Conservation (phyloP, 2,888 invertebrate species). For the Myathropa florea region DNA sequence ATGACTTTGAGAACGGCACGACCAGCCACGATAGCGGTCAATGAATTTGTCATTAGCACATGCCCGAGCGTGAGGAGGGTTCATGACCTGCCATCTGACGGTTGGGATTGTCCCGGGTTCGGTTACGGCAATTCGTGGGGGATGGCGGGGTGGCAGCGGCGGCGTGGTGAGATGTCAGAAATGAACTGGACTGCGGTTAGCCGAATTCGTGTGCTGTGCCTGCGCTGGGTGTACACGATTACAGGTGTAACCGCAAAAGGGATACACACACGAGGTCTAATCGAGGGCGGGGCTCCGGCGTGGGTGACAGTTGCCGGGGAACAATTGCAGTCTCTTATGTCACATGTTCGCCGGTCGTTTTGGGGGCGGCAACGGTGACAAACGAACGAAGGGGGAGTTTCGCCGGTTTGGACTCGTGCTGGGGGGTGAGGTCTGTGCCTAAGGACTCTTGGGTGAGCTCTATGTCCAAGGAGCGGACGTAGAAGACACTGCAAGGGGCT, state of each 20-base stretch:
- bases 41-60: slow-evolving; percentile 61
- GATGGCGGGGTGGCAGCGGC: background rate
- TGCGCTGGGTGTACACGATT: background rate
- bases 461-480: background rate
- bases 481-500: background rate
- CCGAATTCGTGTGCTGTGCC: background rate
- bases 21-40: slow-evolving; percentile 40
- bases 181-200: background rate
- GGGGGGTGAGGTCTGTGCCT: background rate
- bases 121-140: background rate
- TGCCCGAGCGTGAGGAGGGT: slow-evolving; percentile 32
- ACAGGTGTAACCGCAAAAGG: background rate
- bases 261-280: background rate
- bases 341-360: background rate
- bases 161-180: background rate
- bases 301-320: background rate
- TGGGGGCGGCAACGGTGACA: background rate
- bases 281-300: background rate
- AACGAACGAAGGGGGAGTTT: background rate
- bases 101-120: slow-evolving; percentile 9
- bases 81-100: slow-evolving; percentile 51
- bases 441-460: background rate
- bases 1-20: background rate
- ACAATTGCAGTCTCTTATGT: background rate
- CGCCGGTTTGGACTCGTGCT: background rate